A percentile compares a stretch with the other conserved stretches of the same genome.
Conservation (phyloP, 2,797 vertebrate genomes). For the Siniperca scherzeri region DNA sequence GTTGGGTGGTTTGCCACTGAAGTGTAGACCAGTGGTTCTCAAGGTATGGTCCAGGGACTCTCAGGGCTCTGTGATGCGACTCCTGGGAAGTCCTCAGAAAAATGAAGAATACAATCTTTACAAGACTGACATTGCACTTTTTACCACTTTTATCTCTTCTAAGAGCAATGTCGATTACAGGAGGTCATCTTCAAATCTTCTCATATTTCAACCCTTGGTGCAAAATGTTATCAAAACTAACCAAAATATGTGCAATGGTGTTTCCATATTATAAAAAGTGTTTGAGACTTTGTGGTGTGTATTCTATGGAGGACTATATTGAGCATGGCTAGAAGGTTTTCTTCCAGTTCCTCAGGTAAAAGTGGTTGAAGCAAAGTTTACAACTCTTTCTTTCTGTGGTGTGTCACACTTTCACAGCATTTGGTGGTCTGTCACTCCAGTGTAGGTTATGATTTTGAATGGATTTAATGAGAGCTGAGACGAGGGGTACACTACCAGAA, state of each 20-base stretch:
- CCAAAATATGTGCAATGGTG: too few relatives aligned
- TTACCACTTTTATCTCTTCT: background rate
- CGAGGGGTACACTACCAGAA: background rate
- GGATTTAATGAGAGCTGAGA: background rate
- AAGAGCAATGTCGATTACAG: background rate
- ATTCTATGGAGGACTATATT: background rate
- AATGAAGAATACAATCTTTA: background rate
- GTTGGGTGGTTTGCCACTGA: background rate
- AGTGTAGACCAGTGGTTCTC: background rate
- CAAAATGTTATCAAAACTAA: background rate
- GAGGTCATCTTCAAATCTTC: background rate
- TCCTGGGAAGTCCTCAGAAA: background rate
- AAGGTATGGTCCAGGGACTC: background rate
- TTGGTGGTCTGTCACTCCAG: background rate
- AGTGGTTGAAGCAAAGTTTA: background rate
- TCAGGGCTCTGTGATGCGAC: background rate
- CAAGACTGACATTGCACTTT: background rate
- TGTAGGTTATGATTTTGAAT: conserved; percentile 16
- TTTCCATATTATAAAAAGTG: background rate
- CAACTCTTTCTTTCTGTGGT: background rate
- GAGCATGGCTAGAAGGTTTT: background rate
- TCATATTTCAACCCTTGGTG: background rate
- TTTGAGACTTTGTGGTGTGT: background rate
- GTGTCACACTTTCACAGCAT: background rate
- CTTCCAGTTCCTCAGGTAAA: background rate